Evolutionary conservation across 2,888 invertebrate genomes (phyloP).

Genomic region (Belgica antarctica): DNA sequence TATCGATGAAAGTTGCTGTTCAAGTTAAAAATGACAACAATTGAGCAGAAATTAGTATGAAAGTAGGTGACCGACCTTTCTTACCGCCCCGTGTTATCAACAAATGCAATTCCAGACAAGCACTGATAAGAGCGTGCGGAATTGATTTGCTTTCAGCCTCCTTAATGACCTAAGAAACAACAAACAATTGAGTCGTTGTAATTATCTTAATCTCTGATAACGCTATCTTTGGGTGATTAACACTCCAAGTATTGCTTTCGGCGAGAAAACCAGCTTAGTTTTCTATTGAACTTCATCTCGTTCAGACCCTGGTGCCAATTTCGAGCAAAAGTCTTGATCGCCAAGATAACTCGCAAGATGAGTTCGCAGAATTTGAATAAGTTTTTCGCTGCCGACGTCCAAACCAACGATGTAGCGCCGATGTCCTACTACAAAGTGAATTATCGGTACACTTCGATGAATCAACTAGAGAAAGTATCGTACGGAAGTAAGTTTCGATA

Average conservation of each 20-base stretch:
- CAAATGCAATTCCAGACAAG: too few species aligned
- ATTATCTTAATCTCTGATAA: conserved; percentile 18
- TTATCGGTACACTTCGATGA: conserved; percentile 12
- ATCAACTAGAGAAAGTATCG: neutral
- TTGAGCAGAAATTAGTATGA: too few species aligned
- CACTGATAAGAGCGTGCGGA: neutral
- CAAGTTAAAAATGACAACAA: too few species aligned
- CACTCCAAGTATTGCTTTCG: neutral
- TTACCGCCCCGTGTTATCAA: too few species aligned
- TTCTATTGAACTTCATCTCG: neutral
- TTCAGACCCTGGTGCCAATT: neutral
- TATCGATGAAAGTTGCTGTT: too few species aligned
- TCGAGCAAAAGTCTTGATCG: too few species aligned
- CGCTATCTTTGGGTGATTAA: neutral
- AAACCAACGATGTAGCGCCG: too few species aligned
- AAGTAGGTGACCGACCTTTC: too few species aligned
- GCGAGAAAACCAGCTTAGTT: neutral
- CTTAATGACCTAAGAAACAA: neutral
- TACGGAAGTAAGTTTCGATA: conserved; percentile 17
- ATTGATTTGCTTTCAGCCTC: neutral
- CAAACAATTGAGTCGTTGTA: neutral
- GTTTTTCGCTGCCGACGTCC: neutral
- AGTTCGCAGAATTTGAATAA: conserved; percentile 3
- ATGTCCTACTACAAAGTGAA: conserved; percentile 20
- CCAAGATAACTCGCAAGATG: neutral